Evolutionary conservation across 2,888 invertebrate genomes (phyloP).

Genomic region (Antheraea assamensis): DNA sequence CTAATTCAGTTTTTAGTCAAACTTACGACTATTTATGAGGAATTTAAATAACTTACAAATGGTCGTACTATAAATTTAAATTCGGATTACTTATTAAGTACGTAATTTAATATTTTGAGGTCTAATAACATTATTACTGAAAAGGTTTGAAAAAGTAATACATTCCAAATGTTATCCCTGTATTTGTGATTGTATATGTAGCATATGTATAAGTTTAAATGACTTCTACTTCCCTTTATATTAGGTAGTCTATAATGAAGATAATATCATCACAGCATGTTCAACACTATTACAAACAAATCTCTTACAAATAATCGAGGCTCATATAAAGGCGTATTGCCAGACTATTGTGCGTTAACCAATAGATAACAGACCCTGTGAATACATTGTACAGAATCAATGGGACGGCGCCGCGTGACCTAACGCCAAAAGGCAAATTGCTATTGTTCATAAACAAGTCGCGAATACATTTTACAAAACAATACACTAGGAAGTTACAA

Average conservation of each 20-base stretch:
- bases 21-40: too few species aligned
- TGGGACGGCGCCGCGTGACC: conserved; percentile 56
- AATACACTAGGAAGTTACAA: conserved; percentile 65
- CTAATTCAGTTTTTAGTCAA: too few species aligned
- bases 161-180: neutral
- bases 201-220: neutral
- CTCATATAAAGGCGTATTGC: conserved; percentile 13
- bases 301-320: conserved; percentile 6
- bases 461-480: conserved; percentile 62
- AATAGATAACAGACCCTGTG: conserved; percentile 44
- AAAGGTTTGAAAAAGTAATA: neutral
- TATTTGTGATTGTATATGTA: neutral
- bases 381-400: conserved; percentile 53
- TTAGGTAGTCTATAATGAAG: conserved; percentile 8
- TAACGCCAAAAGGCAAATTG: conserved; percentile 68
- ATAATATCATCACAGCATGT: conserved; percentile 8
- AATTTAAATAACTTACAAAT: too few species aligned
- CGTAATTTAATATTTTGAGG: neutral
- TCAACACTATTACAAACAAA: conserved; percentile 12
- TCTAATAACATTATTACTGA: neutral
- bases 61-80: too few species aligned
- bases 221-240: neutral
- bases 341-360: conserved; percentile 28
- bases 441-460: conserved; percentile 70
- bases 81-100: neutral